A percentile compares a stretch with the other conserved stretches of the same genome.
phyloP scores from a whole-genome alignment of 1,140 invertebrate species.

The Musca vetustissima region DNA sequence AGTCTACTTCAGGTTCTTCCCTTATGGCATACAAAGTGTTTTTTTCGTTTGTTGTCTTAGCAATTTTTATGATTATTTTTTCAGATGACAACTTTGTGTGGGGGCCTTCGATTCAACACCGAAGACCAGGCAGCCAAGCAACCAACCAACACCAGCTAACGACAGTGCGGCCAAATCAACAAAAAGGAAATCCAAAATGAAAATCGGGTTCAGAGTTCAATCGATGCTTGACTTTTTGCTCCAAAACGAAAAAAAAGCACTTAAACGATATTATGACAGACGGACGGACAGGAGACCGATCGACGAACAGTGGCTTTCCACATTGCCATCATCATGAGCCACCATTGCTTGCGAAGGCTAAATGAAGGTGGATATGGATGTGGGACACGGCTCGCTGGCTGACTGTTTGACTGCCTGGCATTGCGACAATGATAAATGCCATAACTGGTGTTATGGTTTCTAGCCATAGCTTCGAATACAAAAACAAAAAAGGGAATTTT shows the following conservation, averaged over 20 bases:
- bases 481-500: constrained; percentile 15
- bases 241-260: background rate
- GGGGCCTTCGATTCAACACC: no score
- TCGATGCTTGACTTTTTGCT: constrained; percentile 12
- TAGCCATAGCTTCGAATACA: background rate
- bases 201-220: constrained; percentile 21
- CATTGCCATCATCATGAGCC: background rate
- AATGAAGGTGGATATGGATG: no score
- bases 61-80: no score
- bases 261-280: background rate
- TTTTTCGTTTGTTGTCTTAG: no score
- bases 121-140: no score
- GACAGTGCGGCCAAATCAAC: no score
- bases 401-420: background rate
- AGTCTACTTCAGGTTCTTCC: no score
- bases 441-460: constrained; percentile 10
- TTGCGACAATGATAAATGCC: constrained; percentile 4
- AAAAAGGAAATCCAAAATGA: no score
- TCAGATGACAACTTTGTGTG: no score
- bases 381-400: background rate
- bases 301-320: background rate
- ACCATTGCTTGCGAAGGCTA: background rate
- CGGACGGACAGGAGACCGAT: no score
- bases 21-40: no score
- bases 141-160: no score